phyloP scores from a whole-genome alignment of 2,797 vertebrate species.

The Scomberomorus guttatus region DNA sequence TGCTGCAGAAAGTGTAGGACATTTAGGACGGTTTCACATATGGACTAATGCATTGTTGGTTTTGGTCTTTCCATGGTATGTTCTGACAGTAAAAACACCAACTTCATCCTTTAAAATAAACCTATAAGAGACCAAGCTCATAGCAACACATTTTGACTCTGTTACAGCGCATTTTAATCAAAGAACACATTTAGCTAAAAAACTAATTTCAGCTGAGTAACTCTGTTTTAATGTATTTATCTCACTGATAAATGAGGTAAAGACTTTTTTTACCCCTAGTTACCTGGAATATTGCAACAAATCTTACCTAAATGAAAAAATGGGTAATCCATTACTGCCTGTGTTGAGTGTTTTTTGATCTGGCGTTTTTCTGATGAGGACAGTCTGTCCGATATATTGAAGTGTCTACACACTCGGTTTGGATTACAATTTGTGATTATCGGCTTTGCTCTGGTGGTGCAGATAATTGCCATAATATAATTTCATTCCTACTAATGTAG shows the following conservation, averaged over 20 bases:
- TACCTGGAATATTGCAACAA: background rate
- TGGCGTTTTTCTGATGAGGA: background rate
- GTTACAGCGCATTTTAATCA: background rate
- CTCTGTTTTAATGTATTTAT: background rate
- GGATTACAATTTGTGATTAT: conserved; percentile 30
- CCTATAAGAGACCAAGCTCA: background rate
- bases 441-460: conserved; percentile 43
- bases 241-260: background rate
- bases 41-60: too few species aligned
- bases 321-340: background rate
- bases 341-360: background rate
- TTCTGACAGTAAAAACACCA: background rate
- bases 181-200: background rate
- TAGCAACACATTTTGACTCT: background rate
- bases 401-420: background rate
- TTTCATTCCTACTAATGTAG: conserved; percentile 19
- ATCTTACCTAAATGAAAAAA: conserved; percentile 5
- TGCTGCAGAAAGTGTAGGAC: too few species aligned
- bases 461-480: conserved; percentile 44
- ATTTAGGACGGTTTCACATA: too few species aligned
- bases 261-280: background rate
- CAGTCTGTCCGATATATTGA: background rate
- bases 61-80: background rate
- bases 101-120: background rate
- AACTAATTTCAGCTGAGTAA: background rate